Evolutionary conservation across 2,797 vertebrate species (phyloP).

Genomic region (Apogon talboti): DNA sequence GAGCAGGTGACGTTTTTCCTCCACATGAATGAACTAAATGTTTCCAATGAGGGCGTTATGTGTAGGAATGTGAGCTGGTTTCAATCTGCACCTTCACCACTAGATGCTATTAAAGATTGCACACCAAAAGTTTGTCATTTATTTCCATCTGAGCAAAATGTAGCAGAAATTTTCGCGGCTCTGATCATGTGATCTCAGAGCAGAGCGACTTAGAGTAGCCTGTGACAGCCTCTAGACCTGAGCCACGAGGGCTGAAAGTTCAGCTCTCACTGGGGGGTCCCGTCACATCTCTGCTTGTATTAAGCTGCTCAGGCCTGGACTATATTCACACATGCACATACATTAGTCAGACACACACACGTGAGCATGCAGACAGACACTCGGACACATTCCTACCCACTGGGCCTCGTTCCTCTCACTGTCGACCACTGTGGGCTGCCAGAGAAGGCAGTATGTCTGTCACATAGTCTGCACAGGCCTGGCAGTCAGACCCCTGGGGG

Average conservation of each 20-base stretch:
- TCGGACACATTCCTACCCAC: slow-evolving; percentile 22
- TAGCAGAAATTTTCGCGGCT: slow-evolving; percentile 28
- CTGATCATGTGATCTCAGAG: slow-evolving; percentile 54
- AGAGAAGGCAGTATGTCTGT: slow-evolving; percentile 62
- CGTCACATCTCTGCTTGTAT: slow-evolving; percentile 58
- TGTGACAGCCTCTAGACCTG: slow-evolving; percentile 56
- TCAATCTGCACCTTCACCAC: too few relatives aligned
- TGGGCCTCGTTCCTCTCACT: slow-evolving; percentile 35
- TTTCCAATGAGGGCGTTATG: too few relatives aligned
- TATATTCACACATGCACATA: slow-evolving; percentile 36
- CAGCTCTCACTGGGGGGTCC: slow-evolving; percentile 69
- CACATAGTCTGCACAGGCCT: slow-evolving; percentile 58
- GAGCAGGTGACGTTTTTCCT: too few relatives aligned
- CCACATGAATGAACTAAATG: too few relatives aligned
- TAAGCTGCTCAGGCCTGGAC: slow-evolving; percentile 59
- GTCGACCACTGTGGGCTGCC: slow-evolving; percentile 45
- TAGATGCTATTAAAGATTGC: too few relatives aligned
- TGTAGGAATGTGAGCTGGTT: too few relatives aligned
- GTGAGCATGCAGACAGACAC: slow-evolving; percentile 16
- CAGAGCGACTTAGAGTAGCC: slow-evolving; percentile 53
- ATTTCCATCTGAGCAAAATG: slow-evolving; percentile 46
- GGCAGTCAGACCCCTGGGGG: slow-evolving; percentile 62
- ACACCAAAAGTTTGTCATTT: not conserved
- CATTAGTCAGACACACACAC: slow-evolving; percentile 9
- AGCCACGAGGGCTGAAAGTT: slow-evolving; percentile 53